These are phyloP conservation scores for Scolopax bukidnonensis DNA, from an alignment of 2,797 vertebrate species.

Conservation along the genomic window DNA sequence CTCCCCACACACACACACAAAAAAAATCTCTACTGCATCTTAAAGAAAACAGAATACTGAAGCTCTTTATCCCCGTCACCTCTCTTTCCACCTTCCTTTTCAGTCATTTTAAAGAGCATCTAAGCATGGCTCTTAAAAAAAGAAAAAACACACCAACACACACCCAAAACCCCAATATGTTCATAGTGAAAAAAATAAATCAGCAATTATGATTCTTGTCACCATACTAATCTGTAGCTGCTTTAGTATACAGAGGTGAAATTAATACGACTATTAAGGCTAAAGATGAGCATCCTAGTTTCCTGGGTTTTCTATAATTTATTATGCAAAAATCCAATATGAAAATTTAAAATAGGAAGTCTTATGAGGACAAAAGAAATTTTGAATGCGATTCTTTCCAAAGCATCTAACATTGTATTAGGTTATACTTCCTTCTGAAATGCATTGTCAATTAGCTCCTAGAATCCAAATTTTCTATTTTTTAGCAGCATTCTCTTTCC, in stretches of 20 bases:
- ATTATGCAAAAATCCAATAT: neutral
- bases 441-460: neutral
- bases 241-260: neutral
- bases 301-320: neutral
- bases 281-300: neutral
- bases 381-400: neutral
- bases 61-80: neutral
- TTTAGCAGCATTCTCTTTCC: neutral
- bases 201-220: neutral
- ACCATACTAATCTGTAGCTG: neutral
- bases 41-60: neutral
- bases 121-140: neutral
- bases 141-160: neutral
- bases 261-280: neutral
- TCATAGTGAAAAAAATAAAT: neutral
- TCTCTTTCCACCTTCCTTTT: neutral
- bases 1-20: neutral
- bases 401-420: neutral
- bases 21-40: neutral
- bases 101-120: neutral
- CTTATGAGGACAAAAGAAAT: neutral
- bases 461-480: neutral
- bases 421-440: neutral
- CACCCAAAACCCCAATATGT: fast-evolving
- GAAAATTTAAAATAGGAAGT: neutral